Conservation (phyloP, 1,140 invertebrate species). For the Laupala kohalensis region DNA sequence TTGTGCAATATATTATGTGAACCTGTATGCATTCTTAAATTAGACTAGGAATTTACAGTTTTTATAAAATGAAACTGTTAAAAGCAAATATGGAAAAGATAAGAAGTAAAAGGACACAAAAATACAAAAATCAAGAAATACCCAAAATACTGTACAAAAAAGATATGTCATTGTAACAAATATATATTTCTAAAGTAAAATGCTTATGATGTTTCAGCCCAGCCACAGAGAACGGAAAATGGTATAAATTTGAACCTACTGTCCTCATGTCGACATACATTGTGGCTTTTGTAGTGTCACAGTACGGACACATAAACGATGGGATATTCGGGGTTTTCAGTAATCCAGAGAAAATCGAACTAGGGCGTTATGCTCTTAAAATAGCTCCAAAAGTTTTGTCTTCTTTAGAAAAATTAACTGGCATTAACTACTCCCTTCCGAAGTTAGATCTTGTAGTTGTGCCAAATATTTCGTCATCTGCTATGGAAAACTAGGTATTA, state of each 20-base stretch:
- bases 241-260: conserved; percentile 28
- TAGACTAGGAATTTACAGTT: too few relatives aligned
- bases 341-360: conserved; percentile 43
- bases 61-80: too few relatives aligned
- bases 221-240: not conserved
- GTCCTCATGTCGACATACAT: conserved; percentile 67
- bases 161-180: too few relatives aligned
- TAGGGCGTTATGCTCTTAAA: conserved; percentile 61
- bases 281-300: conserved; percentile 53
- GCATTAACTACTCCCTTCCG: conserved; percentile 2
- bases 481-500: conserved; percentile 50
- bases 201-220: not conserved
- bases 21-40: too few relatives aligned
- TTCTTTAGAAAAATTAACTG: not conserved
- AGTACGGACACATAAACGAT: conserved; percentile 32
- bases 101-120: too few relatives aligned
- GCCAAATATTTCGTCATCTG: conserved; percentile 39
- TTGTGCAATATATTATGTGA: too few relatives aligned
- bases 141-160: too few relatives aligned
- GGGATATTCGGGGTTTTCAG: not conserved
- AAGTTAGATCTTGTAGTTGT: conserved; percentile 30
- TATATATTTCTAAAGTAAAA: too few relatives aligned
- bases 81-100: too few relatives aligned
- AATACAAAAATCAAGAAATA: too few relatives aligned
- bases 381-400: conserved; percentile 57